A percentile compares a stretch with the other conserved stretches of the same genome.
Conservation (phyloP, 2,113 vertebrate species). For the Brienomyrus brachyistius region DNA sequence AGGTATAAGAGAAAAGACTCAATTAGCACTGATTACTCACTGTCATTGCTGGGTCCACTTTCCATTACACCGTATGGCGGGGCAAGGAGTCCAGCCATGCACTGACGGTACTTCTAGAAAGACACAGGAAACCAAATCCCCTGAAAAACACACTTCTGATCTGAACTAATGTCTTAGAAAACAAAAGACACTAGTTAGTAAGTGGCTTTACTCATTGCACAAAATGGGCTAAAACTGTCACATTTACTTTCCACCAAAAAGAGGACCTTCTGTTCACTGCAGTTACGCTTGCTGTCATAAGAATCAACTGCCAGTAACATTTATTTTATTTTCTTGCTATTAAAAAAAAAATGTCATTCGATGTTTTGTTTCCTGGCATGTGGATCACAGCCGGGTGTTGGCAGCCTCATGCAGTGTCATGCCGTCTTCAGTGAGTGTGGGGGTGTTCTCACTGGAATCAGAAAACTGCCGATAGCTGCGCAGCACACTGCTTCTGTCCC, state of each 20-base stretch:
- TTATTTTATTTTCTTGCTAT: background rate
- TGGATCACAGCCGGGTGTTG: background rate
- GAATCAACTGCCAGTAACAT: background rate
- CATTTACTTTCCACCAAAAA: background rate
- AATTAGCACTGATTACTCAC: slow-evolving; percentile 65
- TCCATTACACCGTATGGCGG: slow-evolving; percentile 97
- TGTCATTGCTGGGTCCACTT: slow-evolving; percentile 76
- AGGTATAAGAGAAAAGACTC: background rate
- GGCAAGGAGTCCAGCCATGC: slow-evolving; percentile 88
- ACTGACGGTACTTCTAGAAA: slow-evolving; percentile 86
- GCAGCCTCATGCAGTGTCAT: background rate
- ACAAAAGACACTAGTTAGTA: background rate
- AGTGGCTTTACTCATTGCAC: background rate
- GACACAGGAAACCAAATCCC: slow-evolving; percentile 27
- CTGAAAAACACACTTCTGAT: background rate
- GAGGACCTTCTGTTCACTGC: background rate
- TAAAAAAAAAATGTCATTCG: background rate
- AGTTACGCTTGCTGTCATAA: background rate
- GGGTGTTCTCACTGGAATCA: background rate
- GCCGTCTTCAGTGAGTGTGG: background rate
- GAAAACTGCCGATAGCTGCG: background rate
- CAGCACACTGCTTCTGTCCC: background rate
- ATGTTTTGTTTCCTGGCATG: background rate
- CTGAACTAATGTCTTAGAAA: background rate
- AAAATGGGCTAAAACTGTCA: background rate